Percentiles rank a stretch among this genome's conserved stretches.
phyloP scores from a whole-genome alignment of 1,140 invertebrate genomes.

The Ephestia elutella region DNA sequence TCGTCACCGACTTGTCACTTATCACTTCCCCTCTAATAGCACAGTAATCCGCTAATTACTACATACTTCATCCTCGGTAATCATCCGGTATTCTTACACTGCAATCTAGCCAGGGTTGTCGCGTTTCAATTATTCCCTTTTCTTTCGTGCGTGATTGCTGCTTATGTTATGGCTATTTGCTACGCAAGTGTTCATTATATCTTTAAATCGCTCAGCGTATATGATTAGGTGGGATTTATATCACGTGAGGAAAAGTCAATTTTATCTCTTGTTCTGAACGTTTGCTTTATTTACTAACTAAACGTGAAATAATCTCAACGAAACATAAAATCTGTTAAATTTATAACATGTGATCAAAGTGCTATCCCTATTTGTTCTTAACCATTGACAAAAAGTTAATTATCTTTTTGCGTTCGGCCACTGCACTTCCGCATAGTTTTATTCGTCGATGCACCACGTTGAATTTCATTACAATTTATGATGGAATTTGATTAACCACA shows the following conservation, averaged over 20 bases:
- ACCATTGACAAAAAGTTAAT: not conserved
- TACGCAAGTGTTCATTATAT: too few species aligned
- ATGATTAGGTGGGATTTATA: too few species aligned
- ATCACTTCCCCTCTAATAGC: not conserved
- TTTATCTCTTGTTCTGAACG: too few species aligned
- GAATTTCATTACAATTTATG: not conserved
- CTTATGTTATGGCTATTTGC: too few species aligned
- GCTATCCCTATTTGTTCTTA: not conserved
- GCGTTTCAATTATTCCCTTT: not conserved
- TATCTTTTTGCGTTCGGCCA: not conserved
- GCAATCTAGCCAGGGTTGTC: not conserved
- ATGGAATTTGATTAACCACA: not conserved
- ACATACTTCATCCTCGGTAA: not conserved
- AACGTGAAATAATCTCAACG: too few species aligned
- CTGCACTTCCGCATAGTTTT: not conserved
- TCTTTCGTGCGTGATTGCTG: too few species aligned
- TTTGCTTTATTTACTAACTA: too few species aligned
- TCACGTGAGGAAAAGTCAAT: too few species aligned
- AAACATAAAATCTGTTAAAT: too few species aligned
- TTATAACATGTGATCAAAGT: not conserved
- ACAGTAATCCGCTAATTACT: not conserved
- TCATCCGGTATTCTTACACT: conserved; percentile 3
- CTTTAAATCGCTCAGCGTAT: too few species aligned
- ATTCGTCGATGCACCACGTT: not conserved
- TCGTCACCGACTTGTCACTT: not conserved